A percentile compares a stretch with the other conserved stretches of the same genome.
Evolutionary conservation across 2,888 invertebrate genomes (phyloP).

Genomic region (Mesochorus sp.): DNA sequence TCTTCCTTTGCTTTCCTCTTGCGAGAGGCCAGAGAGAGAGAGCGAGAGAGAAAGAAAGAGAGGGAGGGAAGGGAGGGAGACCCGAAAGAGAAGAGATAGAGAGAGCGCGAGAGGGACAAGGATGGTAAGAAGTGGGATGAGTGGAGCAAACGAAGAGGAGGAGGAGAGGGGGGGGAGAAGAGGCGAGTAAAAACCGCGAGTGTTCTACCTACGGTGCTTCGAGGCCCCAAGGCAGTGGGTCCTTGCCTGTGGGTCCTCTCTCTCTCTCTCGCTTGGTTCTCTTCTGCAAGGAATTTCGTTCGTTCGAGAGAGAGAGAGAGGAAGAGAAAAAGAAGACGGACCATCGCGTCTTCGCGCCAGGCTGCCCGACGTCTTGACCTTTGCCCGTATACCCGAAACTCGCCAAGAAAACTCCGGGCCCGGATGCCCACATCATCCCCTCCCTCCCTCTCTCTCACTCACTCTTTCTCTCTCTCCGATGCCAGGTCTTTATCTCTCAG

Average conservation of each 20-base stretch:
- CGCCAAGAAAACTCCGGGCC: slow-evolving; percentile 58
- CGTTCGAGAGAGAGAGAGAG: slow-evolving; percentile 35
- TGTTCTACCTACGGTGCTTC: slow-evolving; percentile 50
- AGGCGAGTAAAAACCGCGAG: slow-evolving; percentile 59
- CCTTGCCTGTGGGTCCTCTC: slow-evolving; percentile 56
- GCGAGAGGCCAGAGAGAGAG: slow-evolving; percentile 1
- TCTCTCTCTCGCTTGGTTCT: slow-evolving; percentile 14
- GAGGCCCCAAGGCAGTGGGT: slow-evolving; percentile 55
- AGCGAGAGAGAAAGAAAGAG: slow-evolving; percentile 27
- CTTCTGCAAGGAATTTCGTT: slow-evolving; percentile 49
- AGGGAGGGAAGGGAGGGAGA: neutral
- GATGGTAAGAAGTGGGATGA: slow-evolving; percentile 3
- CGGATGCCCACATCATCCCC: slow-evolving; percentile 60
- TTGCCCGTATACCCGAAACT: slow-evolving; percentile 58
- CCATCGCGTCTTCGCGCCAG: slow-evolving; percentile 30
- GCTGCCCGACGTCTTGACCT: slow-evolving; percentile 52
- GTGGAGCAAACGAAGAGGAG: too few relatives aligned
- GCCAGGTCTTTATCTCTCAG: slow-evolving; percentile 22
- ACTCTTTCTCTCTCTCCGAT: slow-evolving; percentile 36
- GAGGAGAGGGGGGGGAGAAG: neutral
- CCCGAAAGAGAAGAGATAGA: slow-evolving; percentile 6
- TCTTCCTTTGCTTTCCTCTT: slow-evolving; percentile 47
- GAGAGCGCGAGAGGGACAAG: neutral
- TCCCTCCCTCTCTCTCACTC: slow-evolving; percentile 31
- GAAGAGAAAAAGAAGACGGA: slow-evolving; percentile 30